A percentile compares a stretch with the other conserved stretches of the same genome.
These are phyloP conservation scores for Enteromius radiatus DNA, from an alignment of 2,797 vertebrate species.

Conservation along the genomic window DNA sequence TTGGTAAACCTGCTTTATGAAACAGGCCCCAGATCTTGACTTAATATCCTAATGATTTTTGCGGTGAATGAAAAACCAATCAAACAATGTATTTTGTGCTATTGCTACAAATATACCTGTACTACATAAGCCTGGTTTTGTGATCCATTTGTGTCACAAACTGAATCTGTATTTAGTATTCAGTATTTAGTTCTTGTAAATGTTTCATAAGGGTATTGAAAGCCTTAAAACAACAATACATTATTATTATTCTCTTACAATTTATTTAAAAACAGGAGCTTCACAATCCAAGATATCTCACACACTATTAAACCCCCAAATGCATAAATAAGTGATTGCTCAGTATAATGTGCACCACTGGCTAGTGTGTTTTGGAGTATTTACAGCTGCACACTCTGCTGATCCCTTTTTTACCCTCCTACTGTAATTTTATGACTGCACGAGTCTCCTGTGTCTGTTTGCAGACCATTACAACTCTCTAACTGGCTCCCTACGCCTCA, in stretches of 20 bases:
- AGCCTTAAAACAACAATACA: neutral
- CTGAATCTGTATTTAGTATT: neutral
- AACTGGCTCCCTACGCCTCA: slow-evolving; percentile 92
- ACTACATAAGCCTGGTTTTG: neutral
- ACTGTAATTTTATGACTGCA: slow-evolving; percentile 32
- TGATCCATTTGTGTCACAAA: neutral
- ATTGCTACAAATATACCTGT: no score
- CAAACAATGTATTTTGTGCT: no score
- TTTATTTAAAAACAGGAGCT: neutral
- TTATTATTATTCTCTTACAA: neutral
- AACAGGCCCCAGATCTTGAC: no score
- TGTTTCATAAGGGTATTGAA: neutral
- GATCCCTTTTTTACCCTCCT: neutral
- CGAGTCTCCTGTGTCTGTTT: slow-evolving; percentile 43
- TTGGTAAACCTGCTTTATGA: no score
- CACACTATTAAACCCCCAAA: neutral
- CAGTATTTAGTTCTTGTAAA: slow-evolving; percentile 6
- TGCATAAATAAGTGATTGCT: neutral
- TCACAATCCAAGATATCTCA: neutral
- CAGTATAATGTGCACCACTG: neutral
- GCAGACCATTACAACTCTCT: slow-evolving; percentile 91
- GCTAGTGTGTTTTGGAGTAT: neutral
- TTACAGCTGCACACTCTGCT: neutral
- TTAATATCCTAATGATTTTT: neutral
- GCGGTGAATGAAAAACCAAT: neutral